Conservation (phyloP, 2,888 invertebrate species). For the Lithosia quadra region DNA sequence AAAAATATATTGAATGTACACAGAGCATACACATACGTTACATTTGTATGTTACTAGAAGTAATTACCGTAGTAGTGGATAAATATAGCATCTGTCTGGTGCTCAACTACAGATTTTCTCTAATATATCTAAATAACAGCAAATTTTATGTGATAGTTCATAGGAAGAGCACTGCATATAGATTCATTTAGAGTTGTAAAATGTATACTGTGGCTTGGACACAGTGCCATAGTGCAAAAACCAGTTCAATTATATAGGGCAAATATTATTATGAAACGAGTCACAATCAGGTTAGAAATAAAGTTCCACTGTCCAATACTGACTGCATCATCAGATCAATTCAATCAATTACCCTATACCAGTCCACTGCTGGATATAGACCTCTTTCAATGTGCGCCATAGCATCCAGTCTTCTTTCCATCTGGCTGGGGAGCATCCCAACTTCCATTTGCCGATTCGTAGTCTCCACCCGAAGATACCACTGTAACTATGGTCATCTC, state of each 20-base stretch:
- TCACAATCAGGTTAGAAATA: neutral
- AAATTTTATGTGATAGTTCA: no score
- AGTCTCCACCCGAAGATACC: neutral
- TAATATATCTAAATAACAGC: neutral
- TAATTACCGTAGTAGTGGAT: constrained; percentile 2
- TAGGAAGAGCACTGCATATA: neutral
- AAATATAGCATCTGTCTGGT: neutral
- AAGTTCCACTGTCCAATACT: no score
- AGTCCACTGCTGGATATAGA: neutral
- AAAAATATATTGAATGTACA: neutral
- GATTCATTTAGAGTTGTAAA: neutral
- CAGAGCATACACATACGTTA: neutral
- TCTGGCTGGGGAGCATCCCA: no score
- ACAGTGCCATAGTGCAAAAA: no score
- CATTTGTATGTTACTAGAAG: neutral
- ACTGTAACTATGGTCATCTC: neutral
- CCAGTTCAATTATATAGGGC: no score
- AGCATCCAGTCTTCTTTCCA: no score
- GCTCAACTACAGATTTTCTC: neutral
- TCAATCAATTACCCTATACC: no score
- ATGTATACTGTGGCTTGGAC: neutral
- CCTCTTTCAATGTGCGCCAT: no score
- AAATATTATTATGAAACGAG: neutral
- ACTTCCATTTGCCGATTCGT: neutral
- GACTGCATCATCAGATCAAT: no score